Conservation (phyloP, 2,888 invertebrate species). For the Lochmaea crataegi region DNA sequence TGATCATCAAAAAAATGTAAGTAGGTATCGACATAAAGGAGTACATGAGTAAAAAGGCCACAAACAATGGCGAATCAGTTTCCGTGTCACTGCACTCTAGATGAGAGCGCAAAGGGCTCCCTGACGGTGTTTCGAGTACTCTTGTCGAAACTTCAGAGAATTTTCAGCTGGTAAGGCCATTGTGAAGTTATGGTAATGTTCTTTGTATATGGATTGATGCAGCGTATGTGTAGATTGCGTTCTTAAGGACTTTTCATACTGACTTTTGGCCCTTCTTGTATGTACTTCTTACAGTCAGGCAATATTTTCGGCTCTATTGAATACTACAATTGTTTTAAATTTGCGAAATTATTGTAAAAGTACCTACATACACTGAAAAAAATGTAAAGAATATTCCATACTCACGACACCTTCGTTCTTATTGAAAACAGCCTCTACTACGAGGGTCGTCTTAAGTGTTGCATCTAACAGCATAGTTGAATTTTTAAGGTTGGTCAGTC, state of each 20-base stretch:
- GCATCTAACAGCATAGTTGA: too few species aligned
- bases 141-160: conserved; percentile 56
- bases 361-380: not conserved
- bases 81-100: conserved; percentile 45
- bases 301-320: not conserved
- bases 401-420: too few species aligned
- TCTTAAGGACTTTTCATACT: conserved; percentile 56
- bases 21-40: conserved; percentile 34
- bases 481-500: too few species aligned
- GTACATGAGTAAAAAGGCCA: conserved; percentile 31
- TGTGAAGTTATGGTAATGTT: conserved; percentile 59
- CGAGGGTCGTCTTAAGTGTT: too few species aligned
- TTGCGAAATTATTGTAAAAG: not conserved
- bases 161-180: conserved; percentile 54
- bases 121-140: conserved; percentile 55
- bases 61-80: conserved; percentile 47
- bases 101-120: conserved; percentile 43
- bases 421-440: too few species aligned
- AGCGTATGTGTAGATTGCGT: conserved; percentile 49
- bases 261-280: conserved; percentile 51
- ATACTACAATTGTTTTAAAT: not conserved
- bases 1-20: conserved; percentile 27
- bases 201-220: conserved; percentile 55
- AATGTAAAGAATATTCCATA: too few species aligned
- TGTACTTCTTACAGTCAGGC: not conserved